Conservation (phyloP, 2,797 vertebrate genomes). For the Eospalax fontanierii region DNA sequence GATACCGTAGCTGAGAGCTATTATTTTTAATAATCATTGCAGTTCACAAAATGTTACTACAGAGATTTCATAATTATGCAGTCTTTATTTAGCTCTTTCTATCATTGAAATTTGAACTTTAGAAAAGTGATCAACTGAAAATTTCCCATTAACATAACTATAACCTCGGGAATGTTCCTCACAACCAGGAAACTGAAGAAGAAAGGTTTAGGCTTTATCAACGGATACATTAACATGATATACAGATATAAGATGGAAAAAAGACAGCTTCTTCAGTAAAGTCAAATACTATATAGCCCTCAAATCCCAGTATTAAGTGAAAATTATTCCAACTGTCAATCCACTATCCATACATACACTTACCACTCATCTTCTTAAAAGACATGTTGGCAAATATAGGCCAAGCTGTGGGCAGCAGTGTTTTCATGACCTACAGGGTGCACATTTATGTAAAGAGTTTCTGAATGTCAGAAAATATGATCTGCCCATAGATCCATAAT, state of each 20-base stretch:
- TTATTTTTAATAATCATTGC: conserved; percentile 3
- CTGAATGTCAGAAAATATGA: background rate
- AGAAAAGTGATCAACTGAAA: background rate
- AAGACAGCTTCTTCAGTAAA: too few species aligned
- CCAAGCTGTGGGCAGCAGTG: background rate
- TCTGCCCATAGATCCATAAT: too few species aligned
- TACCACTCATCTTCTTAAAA: too few species aligned
- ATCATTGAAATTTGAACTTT: conserved; percentile 28
- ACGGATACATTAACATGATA: background rate
- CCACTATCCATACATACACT: too few species aligned
- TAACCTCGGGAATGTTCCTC: background rate
- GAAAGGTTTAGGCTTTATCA: background rate
- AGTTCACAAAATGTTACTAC: background rate
- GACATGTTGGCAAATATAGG: background rate
- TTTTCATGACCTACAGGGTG: background rate
- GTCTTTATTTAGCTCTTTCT: background rate
- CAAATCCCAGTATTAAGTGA: background rate
- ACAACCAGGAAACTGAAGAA: background rate
- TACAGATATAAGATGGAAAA: background rate
- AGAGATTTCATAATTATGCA: background rate
- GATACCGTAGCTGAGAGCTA: background rate
- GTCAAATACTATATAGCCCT: too few species aligned
- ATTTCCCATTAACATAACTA: background rate
- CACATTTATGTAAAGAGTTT: background rate
- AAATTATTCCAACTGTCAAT: background rate